Base-by-base conservation (phyloP, 2,113 vertebrate species). In the Callospermophilus lateralis region DNA sequence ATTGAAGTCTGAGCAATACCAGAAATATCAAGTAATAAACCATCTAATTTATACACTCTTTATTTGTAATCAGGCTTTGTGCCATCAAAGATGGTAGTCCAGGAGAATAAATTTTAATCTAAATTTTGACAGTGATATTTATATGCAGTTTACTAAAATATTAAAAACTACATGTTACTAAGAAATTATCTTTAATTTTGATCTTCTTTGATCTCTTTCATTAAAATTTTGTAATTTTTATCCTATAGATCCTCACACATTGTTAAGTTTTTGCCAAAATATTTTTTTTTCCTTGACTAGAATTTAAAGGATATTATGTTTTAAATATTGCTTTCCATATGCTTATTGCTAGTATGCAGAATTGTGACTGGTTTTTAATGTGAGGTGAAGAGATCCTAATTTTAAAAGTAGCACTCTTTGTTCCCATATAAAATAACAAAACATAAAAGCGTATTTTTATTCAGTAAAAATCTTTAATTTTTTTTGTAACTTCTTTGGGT, bases 361-460 rank as follows among this genome's bases (percentile, higher is more conserved):
- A 55, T 37, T 65, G 26, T 42, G 55, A 51, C 53, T 79, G 78
- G n/a, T 74, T 68, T 93, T 45, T 90, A 45, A 30, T 68, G 9
- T 53, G 11, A 22, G 13, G 4, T 95, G 63, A 93, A 94, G 84
- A 96, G 5, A 81, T 53, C 8, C 34, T 67, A 12, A 70, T 86
- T 88, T 96, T 78, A 96, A 94, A 96, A 70, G 65, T 84, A 53
- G 51, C 45, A 68, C 3, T 89, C 1, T 96, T 42, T 96, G 11
- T 73, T 97, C 37, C n/a, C 32, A 87, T 11, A 85, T 76, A 53
- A 96, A 96, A 30, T 89, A 91, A 67, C 28, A 39, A 96, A 94
- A 37, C 12, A 61, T 7, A 67, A 76, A 53, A 39, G 0, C 28
- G 0, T 84, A 70, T 74, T 34, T n/a, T 39, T 65, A 77, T 13